Percentiles rank a stretch among this genome's conserved stretches.
These are phyloP conservation scores for Anas capensis DNA, from an alignment of 2,797 vertebrate genomes.

Conservation along the genomic window DNA sequence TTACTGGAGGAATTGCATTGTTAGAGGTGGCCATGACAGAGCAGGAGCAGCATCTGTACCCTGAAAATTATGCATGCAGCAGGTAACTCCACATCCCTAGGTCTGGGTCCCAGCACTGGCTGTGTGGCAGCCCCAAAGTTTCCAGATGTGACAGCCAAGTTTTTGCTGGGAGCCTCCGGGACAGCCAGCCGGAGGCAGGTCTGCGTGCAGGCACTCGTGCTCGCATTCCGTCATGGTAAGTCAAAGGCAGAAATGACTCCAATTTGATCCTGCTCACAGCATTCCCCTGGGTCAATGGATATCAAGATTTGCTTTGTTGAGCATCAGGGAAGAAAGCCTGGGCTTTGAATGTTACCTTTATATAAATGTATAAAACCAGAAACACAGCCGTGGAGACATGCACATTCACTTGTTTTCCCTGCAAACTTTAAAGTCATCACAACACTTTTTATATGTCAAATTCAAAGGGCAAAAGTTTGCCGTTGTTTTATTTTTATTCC, in stretches of 20 bases:
- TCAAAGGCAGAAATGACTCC: slow-evolving; percentile 5
- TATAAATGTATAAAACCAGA: neutral
- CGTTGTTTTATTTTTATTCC: slow-evolving; percentile 11
- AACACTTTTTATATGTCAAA: neutral
- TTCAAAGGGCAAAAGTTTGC: neutral
- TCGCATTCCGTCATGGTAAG: neutral
- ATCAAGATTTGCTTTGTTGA: slow-evolving; percentile 26
- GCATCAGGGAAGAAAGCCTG: neutral
- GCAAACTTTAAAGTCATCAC: neutral
- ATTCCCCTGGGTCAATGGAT: slow-evolving; percentile 2
- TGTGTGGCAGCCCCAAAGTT: neutral
- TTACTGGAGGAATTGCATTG: neutral
- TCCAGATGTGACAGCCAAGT: neutral
- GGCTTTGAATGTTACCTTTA: neutral
- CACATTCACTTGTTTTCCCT: neutral
- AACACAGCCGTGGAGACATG: neutral
- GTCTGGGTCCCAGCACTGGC: neutral
- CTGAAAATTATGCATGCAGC: neutral
- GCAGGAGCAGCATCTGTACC: neutral
- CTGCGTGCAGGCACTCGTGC: neutral
- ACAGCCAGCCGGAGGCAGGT: neutral
- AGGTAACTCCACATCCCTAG: neutral
- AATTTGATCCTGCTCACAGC: slow-evolving; percentile 18
- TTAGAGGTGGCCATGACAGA: neutral
- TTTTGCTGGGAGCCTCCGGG: neutral